Base-by-base conservation (phyloP, 2,797 vertebrate species). In the Anisognathus igniventris region DNA sequence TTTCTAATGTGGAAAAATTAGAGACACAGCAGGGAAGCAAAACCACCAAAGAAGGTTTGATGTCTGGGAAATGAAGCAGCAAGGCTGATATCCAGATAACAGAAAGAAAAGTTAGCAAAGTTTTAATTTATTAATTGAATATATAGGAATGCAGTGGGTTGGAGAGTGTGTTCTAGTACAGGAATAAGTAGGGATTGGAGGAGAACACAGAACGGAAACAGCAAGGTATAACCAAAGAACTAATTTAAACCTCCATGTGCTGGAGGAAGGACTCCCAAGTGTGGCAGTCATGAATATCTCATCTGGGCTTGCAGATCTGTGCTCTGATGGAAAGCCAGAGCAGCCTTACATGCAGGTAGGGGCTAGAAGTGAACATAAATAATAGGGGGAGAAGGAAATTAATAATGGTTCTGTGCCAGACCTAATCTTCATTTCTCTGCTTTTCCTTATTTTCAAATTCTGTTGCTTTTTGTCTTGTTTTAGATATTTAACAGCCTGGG, bases 81-180 rank as follows among this genome's bases (percentile, higher is more conserved):
- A 62, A 44, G 33, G 86, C 72, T 78, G 62, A 57, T 35, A 74
- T 28, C 30, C 50, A 68, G 28, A 33, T 76, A 88, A 74, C 23
- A 92, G 40, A 72, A 71, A 60, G 8, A 76, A 77, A 77, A 85
- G 25, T 66, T 65, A 84, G n/a, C 35, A 51, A 79, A 23, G 28
- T 79, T 93, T 87, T 87, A 93, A 90, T 88, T 87, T 68, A 92
- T 72, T 76, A 57, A 50, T 39, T 57, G 70, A 86, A 56, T 75
- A n/a, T 66, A 33, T 22, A n/a, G n/a, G 67, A 89, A 76, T 87
- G 44, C 71, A 70, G 51, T 66, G 57, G 62, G 61, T 86, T 81
- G 40, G 58, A 73, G 12, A 85, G 15, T 30, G 5, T 76, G 14
- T 56, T 87, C 56, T 85, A 66, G 39, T 57, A 84, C 0, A 9